phyloP scores from a whole-genome alignment of 2,888 invertebrate genomes.

The Clostera curtula region DNA sequence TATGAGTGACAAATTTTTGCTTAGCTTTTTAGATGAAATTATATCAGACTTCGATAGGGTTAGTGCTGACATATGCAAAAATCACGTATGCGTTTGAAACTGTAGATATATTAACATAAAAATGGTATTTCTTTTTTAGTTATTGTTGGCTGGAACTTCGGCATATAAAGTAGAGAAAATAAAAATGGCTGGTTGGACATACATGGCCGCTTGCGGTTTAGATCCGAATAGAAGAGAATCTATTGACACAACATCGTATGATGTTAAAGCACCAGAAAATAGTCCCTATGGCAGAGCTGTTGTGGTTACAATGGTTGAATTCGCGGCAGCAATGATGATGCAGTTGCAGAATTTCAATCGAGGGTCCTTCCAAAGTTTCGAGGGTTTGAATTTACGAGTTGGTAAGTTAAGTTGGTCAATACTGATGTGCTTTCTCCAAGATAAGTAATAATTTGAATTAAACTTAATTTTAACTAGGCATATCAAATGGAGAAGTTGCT shows the following conservation, averaged over 20 bases:
- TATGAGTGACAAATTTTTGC: conserved; percentile 76
- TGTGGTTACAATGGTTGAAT: conserved; percentile 65
- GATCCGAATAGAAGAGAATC: conserved; percentile 82
- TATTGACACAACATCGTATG: conserved; percentile 45
- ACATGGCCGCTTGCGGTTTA: conserved; percentile 97
- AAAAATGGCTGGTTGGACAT: conserved; percentile 96
- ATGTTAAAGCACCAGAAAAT: conserved; percentile 32
- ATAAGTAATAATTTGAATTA: neutral
- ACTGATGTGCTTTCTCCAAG: neutral
- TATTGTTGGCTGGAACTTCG: conserved; percentile 77
- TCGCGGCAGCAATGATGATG: conserved; percentile 69
- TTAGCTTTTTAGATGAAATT: conserved; percentile 89
- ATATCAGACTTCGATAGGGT: conserved; percentile 95
- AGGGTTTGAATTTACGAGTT: conserved; percentile 81
- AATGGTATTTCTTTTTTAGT: conserved; percentile 43
- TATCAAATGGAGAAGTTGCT: conserved; percentile 92
- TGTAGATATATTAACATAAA: neutral
- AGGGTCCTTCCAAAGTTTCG: conserved; percentile 74
- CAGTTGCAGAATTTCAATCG: conserved; percentile 71
- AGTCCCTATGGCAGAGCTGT: conserved; percentile 55
- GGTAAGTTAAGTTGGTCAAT: conserved; percentile 59
- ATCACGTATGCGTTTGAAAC: no score
- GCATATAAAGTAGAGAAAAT: conserved; percentile 93
- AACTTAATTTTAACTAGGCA: conserved; percentile 70
- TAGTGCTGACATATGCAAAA: conserved; percentile 22